phyloP scores from a whole-genome alignment of 2,797 vertebrate species.

The Myotis pilosus region DNA sequence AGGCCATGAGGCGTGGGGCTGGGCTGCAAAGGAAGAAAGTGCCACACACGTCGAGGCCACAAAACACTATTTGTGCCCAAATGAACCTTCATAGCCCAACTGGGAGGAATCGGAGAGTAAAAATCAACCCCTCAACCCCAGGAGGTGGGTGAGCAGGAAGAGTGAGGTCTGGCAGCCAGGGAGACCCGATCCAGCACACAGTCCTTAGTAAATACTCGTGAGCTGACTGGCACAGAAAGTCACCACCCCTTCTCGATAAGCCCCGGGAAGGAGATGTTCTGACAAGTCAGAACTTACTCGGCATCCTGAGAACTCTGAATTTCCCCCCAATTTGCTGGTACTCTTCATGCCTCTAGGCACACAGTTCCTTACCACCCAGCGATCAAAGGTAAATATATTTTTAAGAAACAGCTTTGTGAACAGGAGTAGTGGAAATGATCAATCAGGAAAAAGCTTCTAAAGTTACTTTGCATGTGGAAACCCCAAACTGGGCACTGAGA shows the following conservation, averaged over 20 bases:
- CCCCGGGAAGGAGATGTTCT: not conserved
- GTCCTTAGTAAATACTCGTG: not conserved
- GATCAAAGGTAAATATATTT: not conserved
- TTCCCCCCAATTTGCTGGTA: not conserved
- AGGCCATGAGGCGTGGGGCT: not conserved
- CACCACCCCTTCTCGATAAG: not conserved
- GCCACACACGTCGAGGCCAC: not conserved
- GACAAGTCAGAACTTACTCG: not conserved
- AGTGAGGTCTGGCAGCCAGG: not conserved
- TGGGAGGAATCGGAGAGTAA: not conserved
- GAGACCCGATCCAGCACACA: not conserved
- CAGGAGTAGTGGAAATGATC: not conserved
- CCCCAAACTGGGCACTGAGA: fast-evolving
- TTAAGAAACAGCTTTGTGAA: not conserved
- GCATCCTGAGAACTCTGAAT: not conserved
- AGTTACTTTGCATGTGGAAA: not conserved
- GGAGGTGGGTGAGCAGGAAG: not conserved
- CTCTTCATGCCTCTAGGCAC: not conserved
- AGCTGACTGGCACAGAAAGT: not conserved
- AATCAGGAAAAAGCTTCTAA: not conserved
- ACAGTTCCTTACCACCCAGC: not conserved
- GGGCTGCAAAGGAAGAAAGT: not conserved
- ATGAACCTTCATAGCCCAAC: not conserved
- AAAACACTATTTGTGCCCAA: not conserved
- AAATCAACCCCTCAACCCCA: not conserved